Percentiles rank a stretch among this genome's conserved stretches.
Conservation (phyloP, 2,888 invertebrate genomes). For the Marronus borbonicus region DNA sequence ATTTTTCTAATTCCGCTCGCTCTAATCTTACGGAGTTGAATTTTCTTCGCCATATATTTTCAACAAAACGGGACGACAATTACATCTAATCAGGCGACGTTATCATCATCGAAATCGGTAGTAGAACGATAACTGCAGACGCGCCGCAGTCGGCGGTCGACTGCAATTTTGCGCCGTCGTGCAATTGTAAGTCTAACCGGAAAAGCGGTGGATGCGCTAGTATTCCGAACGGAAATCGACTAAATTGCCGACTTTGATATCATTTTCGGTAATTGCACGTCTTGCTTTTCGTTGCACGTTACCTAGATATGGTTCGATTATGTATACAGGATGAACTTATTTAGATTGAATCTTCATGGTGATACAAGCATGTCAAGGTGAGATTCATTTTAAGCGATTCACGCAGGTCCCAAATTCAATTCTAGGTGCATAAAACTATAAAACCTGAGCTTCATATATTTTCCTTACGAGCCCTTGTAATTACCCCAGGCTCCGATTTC, state of each 20-base stretch:
- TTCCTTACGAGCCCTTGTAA: no score
- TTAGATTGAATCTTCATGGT: no score
- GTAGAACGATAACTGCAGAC: slow-evolving; percentile 33
- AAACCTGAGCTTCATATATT: no score
- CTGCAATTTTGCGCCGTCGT: slow-evolving; percentile 22
- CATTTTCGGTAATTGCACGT: slow-evolving; percentile 40
- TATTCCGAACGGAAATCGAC: slow-evolving; percentile 28
- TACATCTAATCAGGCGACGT: slow-evolving; percentile 33
- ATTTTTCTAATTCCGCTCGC: slow-evolving; percentile 10
- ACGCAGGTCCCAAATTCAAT: no score
- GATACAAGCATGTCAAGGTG: no score
- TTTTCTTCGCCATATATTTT: slow-evolving; percentile 10
- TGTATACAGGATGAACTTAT: no score
- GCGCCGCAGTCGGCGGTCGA: not conserved
- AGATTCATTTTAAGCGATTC: no score
- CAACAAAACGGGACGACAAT: slow-evolving; percentile 16
- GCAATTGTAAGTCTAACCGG: slow-evolving; percentile 26
- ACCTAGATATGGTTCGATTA: no score
- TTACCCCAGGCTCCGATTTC: no score
- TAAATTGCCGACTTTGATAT: slow-evolving; percentile 41
- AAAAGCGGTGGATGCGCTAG: not conserved
- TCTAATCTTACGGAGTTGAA: slow-evolving; percentile 6
- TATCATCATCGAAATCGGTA: slow-evolving; percentile 34
- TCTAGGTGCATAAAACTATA: no score
- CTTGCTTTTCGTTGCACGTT: not conserved